Conservation (phyloP, 2,888 invertebrate species). For the Lapara coniferarum region DNA sequence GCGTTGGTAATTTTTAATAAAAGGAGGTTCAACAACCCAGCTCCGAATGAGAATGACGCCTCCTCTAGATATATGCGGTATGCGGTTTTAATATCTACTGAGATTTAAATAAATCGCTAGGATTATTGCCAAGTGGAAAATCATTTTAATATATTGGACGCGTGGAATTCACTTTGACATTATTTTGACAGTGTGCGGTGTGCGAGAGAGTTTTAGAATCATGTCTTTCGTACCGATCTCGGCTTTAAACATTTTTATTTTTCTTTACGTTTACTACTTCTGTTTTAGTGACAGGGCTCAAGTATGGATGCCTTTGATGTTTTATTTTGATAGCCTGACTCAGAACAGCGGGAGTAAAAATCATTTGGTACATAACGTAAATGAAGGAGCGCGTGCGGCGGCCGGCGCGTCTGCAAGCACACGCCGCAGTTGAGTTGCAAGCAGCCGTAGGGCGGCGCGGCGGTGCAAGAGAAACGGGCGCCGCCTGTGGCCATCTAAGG, state of each 20-base stretch:
- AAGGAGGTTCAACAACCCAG: constrained; percentile 78
- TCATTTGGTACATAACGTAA: neutral
- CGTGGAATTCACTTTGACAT: constrained; percentile 82
- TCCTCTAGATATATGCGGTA: constrained; percentile 77
- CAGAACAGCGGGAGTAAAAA: neutral
- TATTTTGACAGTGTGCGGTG: constrained; percentile 81
- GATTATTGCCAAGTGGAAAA: constrained; percentile 82
- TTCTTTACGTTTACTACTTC: constrained; percentile 7
- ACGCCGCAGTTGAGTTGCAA: constrained; percentile 1
- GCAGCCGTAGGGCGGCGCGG: constrained; percentile 37
- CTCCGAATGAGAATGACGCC: constrained; percentile 64
- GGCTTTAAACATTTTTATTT: constrained; percentile 55
- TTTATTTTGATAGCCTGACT: constrained; percentile 6
- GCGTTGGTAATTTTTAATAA: constrained; percentile 64
- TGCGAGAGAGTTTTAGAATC: constrained; percentile 68
- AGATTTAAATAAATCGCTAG: constrained; percentile 82
- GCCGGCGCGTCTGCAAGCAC: neutral
- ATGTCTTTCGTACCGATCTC: constrained; percentile 53
- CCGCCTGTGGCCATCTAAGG: constrained; percentile 74
- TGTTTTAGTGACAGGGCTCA: neutral
- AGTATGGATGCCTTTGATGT: neutral
- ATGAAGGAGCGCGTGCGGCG: neutral
- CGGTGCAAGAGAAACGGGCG: constrained; percentile 65
- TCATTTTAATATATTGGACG: constrained; percentile 82
- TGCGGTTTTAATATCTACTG: constrained; percentile 78